phyloP scores from a whole-genome alignment of 64 coral and sea anemone species.

The Acropora tenuis region DNA sequence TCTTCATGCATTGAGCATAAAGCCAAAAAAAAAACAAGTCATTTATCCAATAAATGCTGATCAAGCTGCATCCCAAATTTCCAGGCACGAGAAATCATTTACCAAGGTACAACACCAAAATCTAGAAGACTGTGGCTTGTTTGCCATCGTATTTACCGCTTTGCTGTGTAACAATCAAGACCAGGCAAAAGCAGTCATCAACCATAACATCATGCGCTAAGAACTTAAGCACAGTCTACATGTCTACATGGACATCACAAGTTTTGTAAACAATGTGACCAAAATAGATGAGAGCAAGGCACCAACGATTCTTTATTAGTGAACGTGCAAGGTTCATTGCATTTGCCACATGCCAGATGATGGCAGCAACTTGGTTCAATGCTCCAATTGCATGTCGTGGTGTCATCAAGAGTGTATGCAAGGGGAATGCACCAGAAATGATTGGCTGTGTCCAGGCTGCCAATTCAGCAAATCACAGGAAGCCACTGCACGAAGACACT shows the following conservation, averaged over 20 bases:
- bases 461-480: not conserved
- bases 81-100: not conserved
- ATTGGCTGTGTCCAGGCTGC: not conserved
- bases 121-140: slow-evolving; percentile 61
- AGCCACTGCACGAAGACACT: not conserved
- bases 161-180: slow-evolving; percentile 34
- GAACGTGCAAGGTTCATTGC: slow-evolving; percentile 34
- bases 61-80: slow-evolving; percentile 48
- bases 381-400: too few relatives aligned
- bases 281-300: not conserved
- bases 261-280: not conserved
- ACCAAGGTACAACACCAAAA: slow-evolving; percentile 58
- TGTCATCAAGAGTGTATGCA: not conserved
- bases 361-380: too few relatives aligned
- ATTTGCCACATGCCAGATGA: slow-evolving; percentile 59
- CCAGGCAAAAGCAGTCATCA: not conserved
- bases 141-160: slow-evolving; percentile 51
- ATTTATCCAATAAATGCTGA: slow-evolving; percentile 62
- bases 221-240: slow-evolving; percentile 18
- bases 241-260: slow-evolving; percentile 28
- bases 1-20: slow-evolving; percentile 1
- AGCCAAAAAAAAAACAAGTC: not conserved
- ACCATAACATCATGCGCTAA: slow-evolving; percentile 44
- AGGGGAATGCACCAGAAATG: not conserved
- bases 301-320: slow-evolving; percentile 34